phyloP scores from a whole-genome alignment of 2,888 invertebrate species.

The Macrosiphum euphorbiae region DNA sequence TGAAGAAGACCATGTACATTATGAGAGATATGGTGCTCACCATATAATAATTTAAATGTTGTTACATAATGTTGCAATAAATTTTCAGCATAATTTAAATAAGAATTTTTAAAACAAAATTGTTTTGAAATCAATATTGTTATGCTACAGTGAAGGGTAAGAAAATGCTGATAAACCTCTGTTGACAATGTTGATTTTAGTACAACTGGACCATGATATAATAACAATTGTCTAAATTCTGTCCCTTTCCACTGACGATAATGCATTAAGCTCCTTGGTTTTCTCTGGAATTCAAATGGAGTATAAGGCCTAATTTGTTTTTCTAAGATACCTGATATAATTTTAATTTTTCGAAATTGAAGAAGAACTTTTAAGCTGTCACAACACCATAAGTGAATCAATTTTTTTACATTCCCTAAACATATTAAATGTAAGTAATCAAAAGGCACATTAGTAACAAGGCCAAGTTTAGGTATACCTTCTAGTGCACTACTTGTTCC shows the following conservation, averaged over 20 bases:
- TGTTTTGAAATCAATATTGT: not conserved
- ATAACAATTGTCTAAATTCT: slow-evolving; percentile 8
- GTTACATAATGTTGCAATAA: slow-evolving; percentile 4
- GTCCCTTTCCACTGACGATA: not conserved
- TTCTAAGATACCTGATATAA: not conserved
- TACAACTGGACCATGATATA: not conserved
- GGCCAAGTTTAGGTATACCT: not conserved
- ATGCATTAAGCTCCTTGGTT: not conserved
- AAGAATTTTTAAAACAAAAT: not conserved
- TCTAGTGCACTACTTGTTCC: not conserved
- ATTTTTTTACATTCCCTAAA: not conserved
- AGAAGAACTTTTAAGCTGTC: not conserved
- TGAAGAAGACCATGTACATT: not conserved
- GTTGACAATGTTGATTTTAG: not conserved
- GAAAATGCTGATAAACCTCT: not conserved
- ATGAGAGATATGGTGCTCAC: not conserved
- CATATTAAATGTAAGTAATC: slow-evolving; percentile 25
- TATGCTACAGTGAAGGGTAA: not conserved
- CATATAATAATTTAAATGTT: not conserved
- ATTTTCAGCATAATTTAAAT: not conserved
- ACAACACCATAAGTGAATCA: slow-evolving; percentile 10
- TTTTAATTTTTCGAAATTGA: not conserved
- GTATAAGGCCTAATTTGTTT: not conserved
- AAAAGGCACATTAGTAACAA: not conserved
- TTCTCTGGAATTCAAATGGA: not conserved